Conservation (phyloP, 2,113 vertebrate genomes). For the Procapra przewalskii region DNA sequence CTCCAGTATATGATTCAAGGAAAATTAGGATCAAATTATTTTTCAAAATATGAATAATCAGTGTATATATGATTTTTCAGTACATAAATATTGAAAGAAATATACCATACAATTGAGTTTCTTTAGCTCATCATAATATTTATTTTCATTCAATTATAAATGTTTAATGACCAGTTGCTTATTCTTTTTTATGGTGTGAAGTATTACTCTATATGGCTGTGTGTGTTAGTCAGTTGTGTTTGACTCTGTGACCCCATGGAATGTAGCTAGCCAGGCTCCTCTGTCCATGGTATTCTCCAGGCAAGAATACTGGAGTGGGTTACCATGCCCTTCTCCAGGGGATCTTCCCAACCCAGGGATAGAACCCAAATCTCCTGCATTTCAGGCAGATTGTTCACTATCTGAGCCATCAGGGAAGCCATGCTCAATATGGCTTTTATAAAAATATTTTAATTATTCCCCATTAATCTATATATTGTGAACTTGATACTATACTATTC, state of each 20-base stretch:
- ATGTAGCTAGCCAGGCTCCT: neutral
- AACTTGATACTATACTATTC: neutral
- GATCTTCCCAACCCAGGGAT: neutral
- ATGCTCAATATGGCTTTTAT: neutral
- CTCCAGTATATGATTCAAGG: neutral
- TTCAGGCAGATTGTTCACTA: neutral
- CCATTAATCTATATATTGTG: neutral
- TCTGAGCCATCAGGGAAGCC: neutral
- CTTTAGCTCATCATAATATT: neutral
- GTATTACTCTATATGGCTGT: neutral
- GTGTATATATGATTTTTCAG: neutral
- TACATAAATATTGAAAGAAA: neutral
- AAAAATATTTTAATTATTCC: neutral
- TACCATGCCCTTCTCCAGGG: neutral
- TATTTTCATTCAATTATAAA: neutral
- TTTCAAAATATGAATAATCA: neutral
- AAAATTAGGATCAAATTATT: neutral
- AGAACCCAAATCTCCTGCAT: neutral
- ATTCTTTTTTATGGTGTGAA: neutral
- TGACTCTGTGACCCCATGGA: neutral
- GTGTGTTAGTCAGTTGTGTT: neutral
- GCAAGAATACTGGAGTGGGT: neutral
- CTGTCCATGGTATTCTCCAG: neutral
- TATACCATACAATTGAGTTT: neutral
- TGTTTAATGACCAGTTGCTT: neutral